Base-by-base conservation (phyloP, 2,113 vertebrate species). In the Bubo scandiacus region DNA sequence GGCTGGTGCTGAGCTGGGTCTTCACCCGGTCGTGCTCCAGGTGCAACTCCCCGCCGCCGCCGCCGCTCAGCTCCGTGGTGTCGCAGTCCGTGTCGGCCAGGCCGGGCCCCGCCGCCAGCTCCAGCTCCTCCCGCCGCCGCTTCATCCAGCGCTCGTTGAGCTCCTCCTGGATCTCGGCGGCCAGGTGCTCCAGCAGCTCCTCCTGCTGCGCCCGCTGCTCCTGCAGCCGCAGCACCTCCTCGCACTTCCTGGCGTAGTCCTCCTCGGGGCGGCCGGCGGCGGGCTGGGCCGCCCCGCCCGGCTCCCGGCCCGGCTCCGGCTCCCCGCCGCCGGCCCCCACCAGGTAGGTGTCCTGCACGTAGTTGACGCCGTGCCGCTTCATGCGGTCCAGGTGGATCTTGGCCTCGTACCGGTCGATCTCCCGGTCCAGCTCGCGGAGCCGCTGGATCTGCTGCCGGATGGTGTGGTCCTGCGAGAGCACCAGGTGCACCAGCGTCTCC, bases 381-480 rank as follows among this genome's bases (percentile, higher is more conserved):
- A 99, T 98, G 86, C 99, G 98, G 94, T 99, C 99, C 54, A 98
- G 95, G 90, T 99, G 99, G 86, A 99, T 98, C 93, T 98, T 98
- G 12, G 99, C 98, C 94, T 99, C 99, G 79, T 98, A 98, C 95
- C 94, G 98, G 54, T 99, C 99, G 57, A 99, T 99, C 92, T 99
- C 99, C 2, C 97, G 88, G 97, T 99, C 99, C 94, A 99, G 97
- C 95, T 99, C 99, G 25, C 98, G 96, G 21, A 99, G 98, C 92
- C 99, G 98, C 95, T 99, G 98, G 59, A 99, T 58, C 98, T 99
- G 99, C 97, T 99, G 99, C 10, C 99, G 98, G 96, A 99, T 98
- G 38, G 99, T 99, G 95, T 99, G 99, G 81, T 99, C 99, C 98
- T 99, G 99, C n/a, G 99, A 99, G 15, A 99, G 98, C 79, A 99